phyloP scores from a whole-genome alignment of 2,888 invertebrate genomes.

The Polymixis lichenea region DNA sequence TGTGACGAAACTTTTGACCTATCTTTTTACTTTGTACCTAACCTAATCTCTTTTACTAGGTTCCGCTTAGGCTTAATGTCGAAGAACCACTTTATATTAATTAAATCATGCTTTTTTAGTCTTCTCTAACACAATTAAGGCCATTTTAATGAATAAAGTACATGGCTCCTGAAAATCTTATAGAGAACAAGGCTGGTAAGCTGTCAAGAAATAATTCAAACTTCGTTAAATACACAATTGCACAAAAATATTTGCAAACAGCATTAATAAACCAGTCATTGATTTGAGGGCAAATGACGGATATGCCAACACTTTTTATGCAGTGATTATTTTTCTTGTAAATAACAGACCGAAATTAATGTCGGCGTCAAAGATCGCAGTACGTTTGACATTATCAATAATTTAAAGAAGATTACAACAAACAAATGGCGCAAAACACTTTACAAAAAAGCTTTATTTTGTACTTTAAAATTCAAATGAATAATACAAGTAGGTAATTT shows the following conservation, averaged over 20 bases:
- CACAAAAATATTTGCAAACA: neutral
- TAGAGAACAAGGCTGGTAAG: neutral
- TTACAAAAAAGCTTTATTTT: constrained; percentile 22
- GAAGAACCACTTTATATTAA: neutral
- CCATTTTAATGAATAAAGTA: neutral
- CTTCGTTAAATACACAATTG: neutral
- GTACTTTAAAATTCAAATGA: constrained; percentile 6
- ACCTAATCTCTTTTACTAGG: neutral
- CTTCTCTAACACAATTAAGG: neutral
- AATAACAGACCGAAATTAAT: constrained; percentile 41
- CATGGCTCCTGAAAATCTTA: neutral
- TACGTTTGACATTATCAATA: constrained; percentile 55
- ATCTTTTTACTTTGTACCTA: neutral
- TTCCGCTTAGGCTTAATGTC: neutral
- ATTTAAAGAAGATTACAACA: constrained; percentile 51
- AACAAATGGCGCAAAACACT: constrained; percentile 42
- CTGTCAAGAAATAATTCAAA: neutral
- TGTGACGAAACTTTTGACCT: neutral
- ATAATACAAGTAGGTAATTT: too few species aligned
- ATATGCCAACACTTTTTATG: constrained; percentile 27
- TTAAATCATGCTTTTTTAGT: neutral
- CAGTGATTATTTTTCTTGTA: constrained; percentile 37
- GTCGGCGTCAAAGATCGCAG: constrained; percentile 30
- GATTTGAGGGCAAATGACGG: constrained; percentile 31
- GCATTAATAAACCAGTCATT: constrained; percentile 5